Evolutionary conservation across 2,797 vertebrate genomes (phyloP).

Genomic region (Argya squamiceps): DNA sequence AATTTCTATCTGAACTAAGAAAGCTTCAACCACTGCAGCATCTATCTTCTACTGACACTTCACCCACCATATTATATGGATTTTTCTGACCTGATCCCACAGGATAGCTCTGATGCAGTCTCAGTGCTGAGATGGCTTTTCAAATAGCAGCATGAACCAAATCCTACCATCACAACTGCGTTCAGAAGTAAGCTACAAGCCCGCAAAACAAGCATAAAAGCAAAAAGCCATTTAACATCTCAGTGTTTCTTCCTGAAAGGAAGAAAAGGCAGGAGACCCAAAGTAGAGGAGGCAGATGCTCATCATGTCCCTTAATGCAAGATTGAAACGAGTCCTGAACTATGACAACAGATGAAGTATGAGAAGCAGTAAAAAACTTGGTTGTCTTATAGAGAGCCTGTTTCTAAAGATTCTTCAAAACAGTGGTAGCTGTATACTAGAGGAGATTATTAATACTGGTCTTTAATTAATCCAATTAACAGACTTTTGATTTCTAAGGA

Average conservation of each 20-base stretch:
- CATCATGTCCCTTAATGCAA: rapidly evolving
- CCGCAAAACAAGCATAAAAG: background rate
- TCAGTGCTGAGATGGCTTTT: background rate
- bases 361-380: background rate
- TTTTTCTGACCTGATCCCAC: background rate
- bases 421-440: background rate
- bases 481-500: background rate
- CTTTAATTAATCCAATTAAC: background rate
- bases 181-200: background rate
- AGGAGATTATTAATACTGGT: background rate
- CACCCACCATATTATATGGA: background rate
- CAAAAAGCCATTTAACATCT: background rate
- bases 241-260: background rate
- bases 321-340: rapidly evolving
- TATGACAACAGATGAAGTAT: rapidly evolving
- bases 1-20: background rate
- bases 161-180: background rate
- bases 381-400: background rate
- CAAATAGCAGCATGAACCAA: background rate
- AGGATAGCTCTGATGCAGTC: background rate
- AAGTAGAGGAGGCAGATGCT: background rate
- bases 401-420: background rate
- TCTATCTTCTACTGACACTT: background rate
- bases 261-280: background rate
- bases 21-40: background rate